Base-by-base conservation (phyloP, 1,140 invertebrate species). In the Scaptomyza montana region DNA sequence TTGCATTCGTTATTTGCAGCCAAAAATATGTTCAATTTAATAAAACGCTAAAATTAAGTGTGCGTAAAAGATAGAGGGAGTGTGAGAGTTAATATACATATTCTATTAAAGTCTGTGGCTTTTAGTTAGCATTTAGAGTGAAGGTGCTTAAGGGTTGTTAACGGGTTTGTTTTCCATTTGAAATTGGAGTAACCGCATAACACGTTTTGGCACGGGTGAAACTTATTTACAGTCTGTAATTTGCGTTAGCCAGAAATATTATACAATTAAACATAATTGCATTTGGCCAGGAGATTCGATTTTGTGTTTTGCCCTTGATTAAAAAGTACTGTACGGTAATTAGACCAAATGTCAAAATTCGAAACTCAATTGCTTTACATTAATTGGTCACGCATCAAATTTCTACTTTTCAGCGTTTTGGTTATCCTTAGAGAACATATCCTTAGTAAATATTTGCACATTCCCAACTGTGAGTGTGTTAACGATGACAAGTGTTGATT, bases 261-360 rank as follows among this genome's bases (percentile, higher is more conserved):
- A 81, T 57, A 74, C 82, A 80, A 81, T 85, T 86, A 86, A 87
- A 78, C 65, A 78, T 85, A 87, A 85, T 85, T 85, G 82, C 74
- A 75, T 85, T 81, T 66, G 62, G 60, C 74, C 70, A 75, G 70
- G 50, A 57, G 53, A 62, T 71, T 66, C 39, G 77, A 43, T 64
- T 56, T 64, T 46, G 45, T 41, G 39, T 60, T 43, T 60, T 33
- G 55, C 5, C 13, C 55, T 69, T 85, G 74, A 68, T 72, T 73
- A 47, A 62, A 63, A 74, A 85, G 77, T 74, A 45, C 63, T 62
- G 63, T 45, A 55, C 65, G 67, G 70, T 77, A 80, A 85, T 85
- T 80, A 80, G 49, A 51, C 13, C 59, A 64, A 72, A 62, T 45
- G 28, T 30, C n/a, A 70, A 78, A 79, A 64, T 75, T 75, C 19